Percentiles rank a stretch among this genome's conserved stretches.
Evolutionary conservation across 2,888 invertebrate genomes (phyloP).

Genomic region (Zeuzera pyrina): DNA sequence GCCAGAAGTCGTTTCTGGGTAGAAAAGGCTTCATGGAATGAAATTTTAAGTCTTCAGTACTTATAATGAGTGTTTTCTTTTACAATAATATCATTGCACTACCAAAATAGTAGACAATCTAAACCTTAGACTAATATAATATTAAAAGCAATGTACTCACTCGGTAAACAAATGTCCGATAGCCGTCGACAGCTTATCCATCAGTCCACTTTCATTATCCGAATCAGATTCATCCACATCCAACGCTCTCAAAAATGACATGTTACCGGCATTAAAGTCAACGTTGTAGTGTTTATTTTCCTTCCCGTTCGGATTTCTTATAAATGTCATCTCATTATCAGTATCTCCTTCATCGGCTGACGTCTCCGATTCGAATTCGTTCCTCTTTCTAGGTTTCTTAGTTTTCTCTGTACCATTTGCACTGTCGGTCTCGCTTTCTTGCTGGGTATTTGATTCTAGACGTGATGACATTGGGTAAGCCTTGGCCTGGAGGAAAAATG

Average conservation of each 20-base stretch:
- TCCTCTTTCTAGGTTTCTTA: conserved; percentile 32
- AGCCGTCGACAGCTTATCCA: conserved; percentile 81
- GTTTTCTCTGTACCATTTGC: neutral
- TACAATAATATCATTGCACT: no score
- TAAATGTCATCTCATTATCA: conserved; percentile 74
- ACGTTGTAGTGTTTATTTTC: conserved; percentile 41
- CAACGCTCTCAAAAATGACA: conserved; percentile 61
- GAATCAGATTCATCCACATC: conserved; percentile 81
- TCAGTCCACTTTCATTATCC: conserved; percentile 79
- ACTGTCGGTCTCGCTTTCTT: conserved; percentile 33
- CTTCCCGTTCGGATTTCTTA: conserved; percentile 50
- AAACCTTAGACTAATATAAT: neutral
- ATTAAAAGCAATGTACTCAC: conserved; percentile 51
- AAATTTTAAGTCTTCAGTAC: no score
- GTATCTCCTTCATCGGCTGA: conserved; percentile 75
- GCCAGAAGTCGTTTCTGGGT: no score
- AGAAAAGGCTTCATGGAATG: no score
- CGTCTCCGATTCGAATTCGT: conserved; percentile 68
- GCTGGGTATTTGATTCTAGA: conserved; percentile 34
- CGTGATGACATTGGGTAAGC: conserved; percentile 70
- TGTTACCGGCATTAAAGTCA: conserved; percentile 56
- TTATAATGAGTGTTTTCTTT: no score
- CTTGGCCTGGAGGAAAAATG: conserved; percentile 60
- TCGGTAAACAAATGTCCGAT: conserved; percentile 85
- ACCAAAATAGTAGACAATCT: no score